phyloP scores from a whole-genome alignment of 1,140 invertebrate genomes.

The Argopecten irradians region DNA sequence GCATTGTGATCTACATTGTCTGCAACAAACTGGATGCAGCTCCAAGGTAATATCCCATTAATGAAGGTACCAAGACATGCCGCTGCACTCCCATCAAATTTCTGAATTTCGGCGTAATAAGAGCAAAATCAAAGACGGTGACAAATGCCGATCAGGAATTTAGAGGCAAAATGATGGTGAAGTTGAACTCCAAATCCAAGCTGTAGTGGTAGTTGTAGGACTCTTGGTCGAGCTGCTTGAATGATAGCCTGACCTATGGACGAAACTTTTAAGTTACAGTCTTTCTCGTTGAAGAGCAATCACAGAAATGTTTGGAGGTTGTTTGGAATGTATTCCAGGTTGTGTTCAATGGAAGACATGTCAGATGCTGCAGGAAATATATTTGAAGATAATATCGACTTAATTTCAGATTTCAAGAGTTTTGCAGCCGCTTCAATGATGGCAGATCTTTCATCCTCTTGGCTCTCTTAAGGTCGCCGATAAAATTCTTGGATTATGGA shows the following conservation, averaged over 20 bases:
- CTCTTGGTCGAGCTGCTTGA: slow-evolving; percentile 46
- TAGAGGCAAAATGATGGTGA: slow-evolving; percentile 48
- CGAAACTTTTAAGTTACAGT: slow-evolving; percentile 38
- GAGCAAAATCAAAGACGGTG: slow-evolving; percentile 26
- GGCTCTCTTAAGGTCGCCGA: background rate
- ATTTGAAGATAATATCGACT: slow-evolving; percentile 18
- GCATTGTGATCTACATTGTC: background rate
- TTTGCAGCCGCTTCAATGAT: slow-evolving; percentile 45
- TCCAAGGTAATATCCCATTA: too few species aligned
- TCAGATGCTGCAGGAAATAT: background rate
- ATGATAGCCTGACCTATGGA: slow-evolving; percentile 52
- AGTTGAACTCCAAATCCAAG: slow-evolving; percentile 39
- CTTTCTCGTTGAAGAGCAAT: slow-evolving; percentile 38
- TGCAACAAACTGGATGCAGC: too few species aligned
- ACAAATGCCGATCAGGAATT: slow-evolving; percentile 41
- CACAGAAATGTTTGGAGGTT: slow-evolving; percentile 26
- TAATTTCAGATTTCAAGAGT: slow-evolving; percentile 46
- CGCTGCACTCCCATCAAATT: background rate
- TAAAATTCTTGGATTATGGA: slow-evolving; percentile 43
- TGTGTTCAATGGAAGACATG: slow-evolving; percentile 4
- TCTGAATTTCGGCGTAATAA: slow-evolving; percentile 25
- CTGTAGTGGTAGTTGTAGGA: slow-evolving; percentile 42
- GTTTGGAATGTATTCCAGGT: slow-evolving; percentile 16
- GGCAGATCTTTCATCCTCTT: background rate
- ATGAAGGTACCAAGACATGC: background rate